Evolutionary conservation across 2,797 vertebrate genomes (phyloP).

Genomic region (Melanotaenia pygmaea): DNA sequence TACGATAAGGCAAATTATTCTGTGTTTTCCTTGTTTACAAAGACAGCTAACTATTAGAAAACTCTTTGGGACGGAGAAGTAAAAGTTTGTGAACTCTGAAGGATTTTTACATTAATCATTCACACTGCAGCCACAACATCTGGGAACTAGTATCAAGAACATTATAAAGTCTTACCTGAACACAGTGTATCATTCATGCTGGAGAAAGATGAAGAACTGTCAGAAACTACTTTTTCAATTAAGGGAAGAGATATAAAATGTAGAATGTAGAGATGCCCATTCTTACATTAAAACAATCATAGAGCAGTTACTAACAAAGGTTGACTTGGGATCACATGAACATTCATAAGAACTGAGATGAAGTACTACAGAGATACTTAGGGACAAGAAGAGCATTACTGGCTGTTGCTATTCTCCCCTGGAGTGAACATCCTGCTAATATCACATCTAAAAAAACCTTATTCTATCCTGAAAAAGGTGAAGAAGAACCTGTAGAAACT

Average conservation of each 20-base stretch:
- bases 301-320: too few species aligned
- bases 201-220: background rate
- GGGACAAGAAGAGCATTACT: background rate
- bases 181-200: background rate
- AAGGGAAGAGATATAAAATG: background rate
- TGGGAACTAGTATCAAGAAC: background rate
- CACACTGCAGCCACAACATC: background rate
- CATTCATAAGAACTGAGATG: background rate
- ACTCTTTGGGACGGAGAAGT: background rate
- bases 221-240: background rate
- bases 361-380: background rate
- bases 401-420: background rate
- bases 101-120: background rate
- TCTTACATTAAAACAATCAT: background rate
- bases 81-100: background rate
- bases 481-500: background rate
- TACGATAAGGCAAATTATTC: constrained; percentile 12
- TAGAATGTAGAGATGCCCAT: background rate
- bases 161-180: background rate
- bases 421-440: background rate
- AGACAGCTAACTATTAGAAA: background rate
- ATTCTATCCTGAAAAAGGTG: background rate
- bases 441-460: background rate
- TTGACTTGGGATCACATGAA: too few species aligned
- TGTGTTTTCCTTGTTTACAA: constrained; percentile 9